These are phyloP conservation scores for Sceloporus undulatus DNA, from an alignment of 2,113 vertebrate genomes.

Conservation along the genomic window DNA sequence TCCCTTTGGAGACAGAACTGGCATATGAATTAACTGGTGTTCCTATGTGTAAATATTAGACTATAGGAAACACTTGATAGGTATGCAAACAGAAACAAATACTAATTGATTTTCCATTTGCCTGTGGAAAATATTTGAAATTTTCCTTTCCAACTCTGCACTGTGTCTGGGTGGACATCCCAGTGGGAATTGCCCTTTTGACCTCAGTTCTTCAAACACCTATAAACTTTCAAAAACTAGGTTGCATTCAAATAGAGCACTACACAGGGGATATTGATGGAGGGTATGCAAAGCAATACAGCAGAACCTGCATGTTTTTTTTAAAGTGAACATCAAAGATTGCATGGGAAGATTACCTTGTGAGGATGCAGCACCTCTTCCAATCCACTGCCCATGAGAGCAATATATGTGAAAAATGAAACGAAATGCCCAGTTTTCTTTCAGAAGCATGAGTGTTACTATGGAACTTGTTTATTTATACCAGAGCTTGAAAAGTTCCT, in stretches of 20 bases:
- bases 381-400: neutral
- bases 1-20: neutral
- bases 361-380: neutral
- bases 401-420: neutral
- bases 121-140: neutral
- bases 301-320: too few species aligned
- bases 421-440: neutral
- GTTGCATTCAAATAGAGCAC: neutral
- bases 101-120: constrained; percentile 8
- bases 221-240: neutral
- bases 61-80: neutral
- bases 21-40: neutral
- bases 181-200: neutral
- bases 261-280: neutral
- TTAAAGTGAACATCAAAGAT: neutral
- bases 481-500: too few species aligned
- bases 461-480: neutral
- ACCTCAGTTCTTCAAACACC: neutral
- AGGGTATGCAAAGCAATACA: neutral
- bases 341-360: neutral
- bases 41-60: constrained; percentile 29
- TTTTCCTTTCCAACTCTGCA: neutral
- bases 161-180: neutral
- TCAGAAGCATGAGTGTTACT: neutral
- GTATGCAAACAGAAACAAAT: constrained; percentile 18